Base-by-base conservation (phyloP, 1,140 invertebrate species). In the Rhynchophorus ferrugineus region DNA sequence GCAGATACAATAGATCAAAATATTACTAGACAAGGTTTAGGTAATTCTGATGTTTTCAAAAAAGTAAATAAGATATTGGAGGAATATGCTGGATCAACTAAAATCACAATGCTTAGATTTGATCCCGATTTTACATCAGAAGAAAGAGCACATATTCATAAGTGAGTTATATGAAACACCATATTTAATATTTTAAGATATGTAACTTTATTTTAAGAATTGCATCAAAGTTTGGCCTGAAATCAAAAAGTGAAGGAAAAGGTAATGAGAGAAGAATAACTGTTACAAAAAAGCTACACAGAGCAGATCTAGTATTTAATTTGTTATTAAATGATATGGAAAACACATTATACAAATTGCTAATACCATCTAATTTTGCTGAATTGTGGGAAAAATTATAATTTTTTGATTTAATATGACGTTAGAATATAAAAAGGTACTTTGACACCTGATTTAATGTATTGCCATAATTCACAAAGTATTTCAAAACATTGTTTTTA, bases 181-280 rank as follows among this genome's bases (percentile, higher is more conserved):
- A 44, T 2, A 44, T 16, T 13, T n/a, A 24, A 11, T 44, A 19
- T 19, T 19, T 22, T 21, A 13, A 42, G 18, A 42, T 42, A 17
- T n/a, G 11, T 42, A n/a, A 44, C 22, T 44, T 22, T 44, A 29
- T 24, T 21, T 44, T 2, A 11, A 44, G 11, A 34, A 58, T 57
- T 13, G 59, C 59, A 3, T 13, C 24, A 13, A 58, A 57, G 18
- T 56, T 56, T 38, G 44, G 56, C 11, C 39, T 61, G 22, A 61
- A 54, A 47, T 58, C 56, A 6, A 61, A 61, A 45, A 61, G 59
- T 20, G 59, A 61, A 44, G 59, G 59, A 1, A 54, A 57, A 8
- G 54, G 54, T 9, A 49, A 58, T 2, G 11, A 48, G 5, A 58
- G 59, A 21, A 44, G 59, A 29, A 58, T 61, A 20, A 61, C 59